A percentile compares a stretch with the other conserved stretches of the same genome.
Evolutionary conservation across 1,140 invertebrate genomes (phyloP).

Genomic region (Formica exsecta): DNA sequence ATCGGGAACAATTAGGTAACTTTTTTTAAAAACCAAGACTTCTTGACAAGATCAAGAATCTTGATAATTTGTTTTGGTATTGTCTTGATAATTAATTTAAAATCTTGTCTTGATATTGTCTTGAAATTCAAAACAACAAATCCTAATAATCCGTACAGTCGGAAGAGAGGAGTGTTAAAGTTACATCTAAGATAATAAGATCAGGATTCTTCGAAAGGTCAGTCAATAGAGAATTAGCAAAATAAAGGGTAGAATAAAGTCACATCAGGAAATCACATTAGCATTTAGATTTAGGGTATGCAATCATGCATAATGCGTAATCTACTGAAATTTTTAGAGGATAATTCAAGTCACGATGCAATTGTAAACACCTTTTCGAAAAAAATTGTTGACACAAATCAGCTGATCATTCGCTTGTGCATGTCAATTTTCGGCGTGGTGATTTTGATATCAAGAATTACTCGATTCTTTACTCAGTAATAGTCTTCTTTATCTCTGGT

Average conservation of each 20-base stretch:
- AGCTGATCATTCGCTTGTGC: not conserved
- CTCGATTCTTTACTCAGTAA: slow-evolving; percentile 68
- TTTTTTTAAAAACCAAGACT: too few relatives aligned
- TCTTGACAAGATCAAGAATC: too few relatives aligned
- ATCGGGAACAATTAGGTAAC: too few relatives aligned
- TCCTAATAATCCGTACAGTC: slow-evolving; percentile 11
- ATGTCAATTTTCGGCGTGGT: slow-evolving; percentile 16
- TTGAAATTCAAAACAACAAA: too few relatives aligned
- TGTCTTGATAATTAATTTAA: too few relatives aligned
- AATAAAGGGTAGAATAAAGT: not conserved
- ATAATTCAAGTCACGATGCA: not conserved
- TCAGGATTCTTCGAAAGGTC: slow-evolving; percentile 15
- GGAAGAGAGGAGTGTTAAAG: slow-evolving; percentile 8
- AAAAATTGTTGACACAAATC: not conserved
- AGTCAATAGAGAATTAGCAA: not conserved
- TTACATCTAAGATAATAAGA: not conserved
- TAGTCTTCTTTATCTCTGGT: slow-evolving; percentile 12
- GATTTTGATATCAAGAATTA: slow-evolving; percentile 66
- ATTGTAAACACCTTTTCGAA: not conserved
- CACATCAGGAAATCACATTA: not conserved
- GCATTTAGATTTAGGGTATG: not conserved
- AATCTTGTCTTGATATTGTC: too few relatives aligned
- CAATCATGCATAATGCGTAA: not conserved
- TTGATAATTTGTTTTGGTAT: too few relatives aligned
- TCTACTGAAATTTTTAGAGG: not conserved